phyloP scores from a whole-genome alignment of 1,140 invertebrate species.

The Drosophila ohnishii region DNA sequence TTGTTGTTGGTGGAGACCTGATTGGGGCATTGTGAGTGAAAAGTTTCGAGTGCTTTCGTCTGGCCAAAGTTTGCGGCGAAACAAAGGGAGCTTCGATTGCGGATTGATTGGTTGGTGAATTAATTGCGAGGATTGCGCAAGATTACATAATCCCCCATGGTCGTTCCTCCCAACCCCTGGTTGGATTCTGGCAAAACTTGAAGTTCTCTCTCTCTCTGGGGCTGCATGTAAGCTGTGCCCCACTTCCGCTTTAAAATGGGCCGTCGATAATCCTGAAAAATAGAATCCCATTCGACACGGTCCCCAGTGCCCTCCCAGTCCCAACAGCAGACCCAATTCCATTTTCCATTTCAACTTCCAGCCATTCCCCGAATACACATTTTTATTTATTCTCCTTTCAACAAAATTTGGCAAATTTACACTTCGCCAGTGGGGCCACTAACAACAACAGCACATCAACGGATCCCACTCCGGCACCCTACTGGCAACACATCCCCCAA shows the following conservation, averaged over 20 bases:
- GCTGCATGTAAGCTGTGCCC: slow-evolving; percentile 20
- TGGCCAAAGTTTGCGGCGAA: slow-evolving; percentile 62
- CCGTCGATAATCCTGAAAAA: slow-evolving; percentile 54
- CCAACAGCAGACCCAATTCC: slow-evolving; percentile 29
- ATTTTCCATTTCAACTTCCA: slow-evolving; percentile 28
- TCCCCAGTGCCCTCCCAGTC: slow-evolving; percentile 14
- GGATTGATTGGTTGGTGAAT: slow-evolving; percentile 50
- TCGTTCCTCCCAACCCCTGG: slow-evolving; percentile 9
- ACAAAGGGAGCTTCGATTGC: slow-evolving; percentile 55
- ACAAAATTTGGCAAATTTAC: slow-evolving; percentile 79
- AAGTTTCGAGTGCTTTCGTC: slow-evolving; percentile 75
- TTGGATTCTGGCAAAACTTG: slow-evolving; percentile 1
- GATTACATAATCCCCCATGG: slow-evolving; percentile 46
- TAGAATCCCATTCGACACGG: slow-evolving; percentile 7
- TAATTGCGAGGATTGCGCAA: slow-evolving; percentile 46
- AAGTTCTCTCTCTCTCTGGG: not conserved
- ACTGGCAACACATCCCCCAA: slow-evolving; percentile 22
- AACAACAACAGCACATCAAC: slow-evolving; percentile 27
- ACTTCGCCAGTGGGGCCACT: slow-evolving; percentile 50
- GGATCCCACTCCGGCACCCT: slow-evolving; percentile 2
- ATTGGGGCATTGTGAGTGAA: slow-evolving; percentile 50
- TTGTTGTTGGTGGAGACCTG: slow-evolving; percentile 40
- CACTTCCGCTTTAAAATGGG: slow-evolving; percentile 48
- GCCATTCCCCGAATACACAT: slow-evolving; percentile 35
- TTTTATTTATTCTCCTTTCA: slow-evolving; percentile 72